Evolutionary conservation across 2,888 invertebrate genomes (phyloP), one percentile per base, ranked within the genome.

Genomic region (Ormyrus thymus): DNA sequence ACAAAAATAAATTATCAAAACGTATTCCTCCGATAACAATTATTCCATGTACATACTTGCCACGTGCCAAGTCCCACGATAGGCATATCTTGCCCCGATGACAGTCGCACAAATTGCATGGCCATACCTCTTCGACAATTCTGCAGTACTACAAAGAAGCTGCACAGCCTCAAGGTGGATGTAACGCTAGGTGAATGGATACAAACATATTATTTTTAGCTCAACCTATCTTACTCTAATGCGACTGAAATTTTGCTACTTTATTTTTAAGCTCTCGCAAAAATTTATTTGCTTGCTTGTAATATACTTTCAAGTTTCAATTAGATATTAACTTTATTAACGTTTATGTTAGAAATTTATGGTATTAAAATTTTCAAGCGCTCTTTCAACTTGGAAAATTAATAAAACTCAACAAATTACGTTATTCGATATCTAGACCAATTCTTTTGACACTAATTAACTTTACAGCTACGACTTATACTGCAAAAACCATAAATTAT

Each of bases 21-120:
- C 29, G 2, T 29, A 2, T 3, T 29, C 29, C 3, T 29, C 4
- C 45, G 55, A 56, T 55, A 8, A 29, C 29, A 56, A 61, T 1
- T 55, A 15, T 56, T 62, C n/a, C 53, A 11, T 66, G 48, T n/a
- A 15, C 58, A 61, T 13, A 81, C 81, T 74, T 80, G 81, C 81
- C 81, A 81, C 73, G 95, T 95, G 69, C 95, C 95, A 84, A 95
- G 90, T 46, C 95, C 95, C 66, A 95, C 88, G 56, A 92, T 91
- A n/a, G 95, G 95, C 92, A 95, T 94, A 82, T 92, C 88, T 86
- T 92, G 85, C 45, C 91, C 92, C 11, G 89, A 89, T 77, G 85
- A 86, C 79, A 90, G 81, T 73, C 82, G 83, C n/a, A 88, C 80
- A 59, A 84, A 80, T 68, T 85, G 80, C 87, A 87, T 87, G 9